Percentiles rank a stretch among this genome's conserved stretches.
Conservation (phyloP, 2,797 vertebrate species). For the Carcharodon carcharias region DNA sequence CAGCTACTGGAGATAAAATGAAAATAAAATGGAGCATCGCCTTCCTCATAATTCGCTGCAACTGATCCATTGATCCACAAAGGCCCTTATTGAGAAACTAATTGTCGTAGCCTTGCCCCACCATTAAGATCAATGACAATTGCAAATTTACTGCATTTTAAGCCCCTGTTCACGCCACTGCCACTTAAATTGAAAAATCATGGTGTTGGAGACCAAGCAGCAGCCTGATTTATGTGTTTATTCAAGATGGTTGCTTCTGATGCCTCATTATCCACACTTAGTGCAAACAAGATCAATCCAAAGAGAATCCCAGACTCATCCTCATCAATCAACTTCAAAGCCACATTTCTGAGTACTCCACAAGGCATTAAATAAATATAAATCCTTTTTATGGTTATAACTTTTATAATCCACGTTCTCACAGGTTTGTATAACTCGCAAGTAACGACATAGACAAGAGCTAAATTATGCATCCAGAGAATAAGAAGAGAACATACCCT, state of each 20-base stretch:
- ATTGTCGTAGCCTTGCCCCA: background rate
- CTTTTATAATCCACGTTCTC: background rate
- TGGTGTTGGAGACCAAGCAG: background rate
- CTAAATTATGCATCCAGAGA: background rate
- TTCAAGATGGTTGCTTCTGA: slow-evolving; percentile 14
- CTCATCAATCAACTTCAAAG: background rate
- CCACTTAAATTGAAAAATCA: background rate
- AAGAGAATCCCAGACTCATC: background rate
- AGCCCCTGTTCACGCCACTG: background rate
- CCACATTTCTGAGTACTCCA: background rate
- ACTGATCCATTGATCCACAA: background rate
- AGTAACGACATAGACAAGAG: background rate
- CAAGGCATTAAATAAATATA: background rate
- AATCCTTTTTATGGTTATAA: background rate
- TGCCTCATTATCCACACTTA: background rate
- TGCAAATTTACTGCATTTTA: background rate
- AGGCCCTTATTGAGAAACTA: background rate
- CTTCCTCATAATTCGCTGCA: background rate
- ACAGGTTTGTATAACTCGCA: background rate
- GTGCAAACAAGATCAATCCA: slow-evolving; percentile 24
- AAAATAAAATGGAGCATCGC: background rate
- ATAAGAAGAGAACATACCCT: background rate
- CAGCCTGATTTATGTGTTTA: slow-evolving; percentile 23
- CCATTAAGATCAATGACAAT: background rate
- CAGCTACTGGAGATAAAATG: background rate